These are phyloP conservation scores for Brachionus rubens DNA, from an alignment of 1,140 invertebrate species.

Conservation along the genomic window DNA sequence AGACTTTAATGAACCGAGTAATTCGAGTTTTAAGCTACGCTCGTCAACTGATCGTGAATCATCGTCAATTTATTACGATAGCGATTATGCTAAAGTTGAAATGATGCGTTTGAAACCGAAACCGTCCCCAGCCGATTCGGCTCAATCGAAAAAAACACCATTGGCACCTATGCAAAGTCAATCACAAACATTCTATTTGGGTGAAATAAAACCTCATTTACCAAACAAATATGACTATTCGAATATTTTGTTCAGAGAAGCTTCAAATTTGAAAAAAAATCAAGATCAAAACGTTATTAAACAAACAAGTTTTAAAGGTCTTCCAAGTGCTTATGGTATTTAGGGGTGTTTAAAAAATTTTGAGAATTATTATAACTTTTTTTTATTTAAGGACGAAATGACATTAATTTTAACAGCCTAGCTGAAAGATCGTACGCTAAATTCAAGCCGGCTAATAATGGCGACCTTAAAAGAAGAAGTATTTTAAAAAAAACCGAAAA, in stretches of 20 bases:
- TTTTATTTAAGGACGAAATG: neutral
- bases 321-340: neutral
- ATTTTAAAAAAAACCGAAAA: neutral
- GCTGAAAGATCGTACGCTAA: no score
- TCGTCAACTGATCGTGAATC: neutral
- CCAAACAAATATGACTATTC: constrained; percentile 28
- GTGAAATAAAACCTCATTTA: neutral
- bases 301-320: neutral
- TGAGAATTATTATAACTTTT: no score
- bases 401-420: neutral
- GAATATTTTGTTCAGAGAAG: constrained; percentile 19
- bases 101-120: neutral
- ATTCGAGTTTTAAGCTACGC: neutral
- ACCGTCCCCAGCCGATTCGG: neutral
- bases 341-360: neutral
- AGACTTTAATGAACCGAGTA: neutral
- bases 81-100: constrained; percentile 16
- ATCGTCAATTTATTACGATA: neutral
- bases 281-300: constrained; percentile 1
- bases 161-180: neutral
- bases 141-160: neutral
- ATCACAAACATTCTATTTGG: neutral
- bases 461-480: constrained; percentile 13
- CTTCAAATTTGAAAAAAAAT: neutral
- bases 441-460: neutral